Evolutionary conservation across 1,140 invertebrate genomes (phyloP).

Genomic region (Macrotrachela quadricornifera): DNA sequence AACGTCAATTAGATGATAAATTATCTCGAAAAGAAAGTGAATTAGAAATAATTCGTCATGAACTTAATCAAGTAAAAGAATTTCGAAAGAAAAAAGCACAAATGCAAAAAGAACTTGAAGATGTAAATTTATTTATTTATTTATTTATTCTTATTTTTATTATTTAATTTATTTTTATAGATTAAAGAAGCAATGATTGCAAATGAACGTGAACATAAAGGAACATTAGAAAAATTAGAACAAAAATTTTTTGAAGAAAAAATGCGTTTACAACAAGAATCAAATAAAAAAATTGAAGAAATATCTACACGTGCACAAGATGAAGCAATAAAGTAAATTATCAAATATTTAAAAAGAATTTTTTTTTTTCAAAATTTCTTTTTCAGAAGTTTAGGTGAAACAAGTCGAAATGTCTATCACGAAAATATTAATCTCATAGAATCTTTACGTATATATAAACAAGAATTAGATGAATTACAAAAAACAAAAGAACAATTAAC

Average conservation of each 20-base stretch:
- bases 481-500: constrained; percentile 17
- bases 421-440: constrained; percentile 28
- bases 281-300: constrained; percentile 29
- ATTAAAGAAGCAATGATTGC: constrained; percentile 26
- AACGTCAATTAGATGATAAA: constrained; percentile 22
- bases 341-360: not conserved
- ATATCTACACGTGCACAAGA: constrained; percentile 28
- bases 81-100: constrained; percentile 24
- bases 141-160: not conserved
- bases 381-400: constrained; percentile 27
- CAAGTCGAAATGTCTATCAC: constrained; percentile 28
- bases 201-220: constrained; percentile 25
- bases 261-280: constrained; percentile 29
- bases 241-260: constrained; percentile 32
- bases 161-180: constrained; percentile 12
- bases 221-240: constrained; percentile 22
- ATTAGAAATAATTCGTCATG: constrained; percentile 22
- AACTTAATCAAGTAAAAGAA: constrained; percentile 28
- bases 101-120: constrained; percentile 23
- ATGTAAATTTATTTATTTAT: not conserved
- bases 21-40: constrained; percentile 20
- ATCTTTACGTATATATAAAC: constrained; percentile 22
- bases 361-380: not conserved
- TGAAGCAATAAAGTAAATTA: constrained; percentile 24
- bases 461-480: not conserved